Evolutionary conservation across 2,888 invertebrate species (phyloP).

Genomic region (Drosophila birchii): DNA sequence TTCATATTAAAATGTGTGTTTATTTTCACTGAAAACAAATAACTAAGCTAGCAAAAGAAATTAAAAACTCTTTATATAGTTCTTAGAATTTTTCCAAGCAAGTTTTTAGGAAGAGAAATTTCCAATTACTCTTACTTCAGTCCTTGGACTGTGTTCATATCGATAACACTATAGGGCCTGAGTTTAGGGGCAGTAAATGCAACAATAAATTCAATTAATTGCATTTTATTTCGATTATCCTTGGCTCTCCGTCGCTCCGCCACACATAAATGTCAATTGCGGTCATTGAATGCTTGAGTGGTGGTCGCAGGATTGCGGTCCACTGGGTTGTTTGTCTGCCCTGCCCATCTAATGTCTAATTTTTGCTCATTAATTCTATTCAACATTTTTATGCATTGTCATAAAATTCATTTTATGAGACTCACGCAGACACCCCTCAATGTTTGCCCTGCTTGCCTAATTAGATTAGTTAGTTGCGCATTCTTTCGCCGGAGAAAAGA

Average conservation of each 20-base stretch:
- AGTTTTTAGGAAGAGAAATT: background rate
- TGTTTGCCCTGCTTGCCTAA: constrained; percentile 62
- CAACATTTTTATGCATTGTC: constrained; percentile 80
- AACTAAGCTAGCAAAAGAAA: background rate
- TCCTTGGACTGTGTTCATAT: background rate
- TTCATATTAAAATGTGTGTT: background rate
- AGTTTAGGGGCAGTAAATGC: constrained; percentile 65
- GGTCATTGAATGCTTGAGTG: constrained; percentile 65
- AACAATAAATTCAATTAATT: constrained; percentile 80
- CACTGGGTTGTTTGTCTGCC: constrained; percentile 16
- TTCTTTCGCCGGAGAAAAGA: constrained; percentile 39
- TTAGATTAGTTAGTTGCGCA: constrained; percentile 75
- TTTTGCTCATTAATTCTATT: constrained; percentile 78
- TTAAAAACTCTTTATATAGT: too few relatives aligned
- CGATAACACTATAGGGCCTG: background rate
- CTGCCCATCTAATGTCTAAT: constrained; percentile 64
- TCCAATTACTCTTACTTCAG: background rate
- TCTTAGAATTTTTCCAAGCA: background rate
- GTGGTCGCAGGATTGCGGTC: constrained; percentile 9
- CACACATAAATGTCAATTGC: constrained; percentile 70
- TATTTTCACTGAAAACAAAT: background rate
- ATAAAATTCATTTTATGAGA: constrained; percentile 77
- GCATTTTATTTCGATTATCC: constrained; percentile 77
- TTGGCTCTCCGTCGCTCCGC: constrained; percentile 11
- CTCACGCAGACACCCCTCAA: constrained; percentile 17